Evolutionary conservation across 2,888 invertebrate species (phyloP).

Genomic region (Eilema griseolum): DNA sequence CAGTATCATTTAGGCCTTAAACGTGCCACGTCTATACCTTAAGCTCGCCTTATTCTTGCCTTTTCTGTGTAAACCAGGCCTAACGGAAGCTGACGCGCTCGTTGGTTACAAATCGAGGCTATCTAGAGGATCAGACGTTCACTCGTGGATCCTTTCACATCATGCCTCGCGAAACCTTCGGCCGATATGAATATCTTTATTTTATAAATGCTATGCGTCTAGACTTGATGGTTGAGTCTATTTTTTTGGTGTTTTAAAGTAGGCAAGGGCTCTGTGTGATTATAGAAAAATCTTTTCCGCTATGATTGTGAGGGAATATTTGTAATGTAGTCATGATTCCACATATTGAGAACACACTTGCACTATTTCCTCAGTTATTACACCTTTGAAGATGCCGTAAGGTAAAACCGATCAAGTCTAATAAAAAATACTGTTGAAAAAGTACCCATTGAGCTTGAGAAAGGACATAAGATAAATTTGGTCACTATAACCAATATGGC

Average conservation of each 20-base stretch:
- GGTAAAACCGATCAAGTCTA: too few species aligned
- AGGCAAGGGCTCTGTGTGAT: not conserved
- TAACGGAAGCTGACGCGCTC: conserved; percentile 7
- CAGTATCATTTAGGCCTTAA: too few species aligned
- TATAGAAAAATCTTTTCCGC: not conserved
- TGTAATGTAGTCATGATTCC: too few species aligned
- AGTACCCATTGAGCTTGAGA: too few species aligned
- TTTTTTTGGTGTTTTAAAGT: not conserved
- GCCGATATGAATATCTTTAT: conserved; percentile 22
- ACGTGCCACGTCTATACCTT: too few species aligned
- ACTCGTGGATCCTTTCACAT: conserved; percentile 49
- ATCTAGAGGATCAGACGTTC: conserved; percentile 43
- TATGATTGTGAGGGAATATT: too few species aligned
- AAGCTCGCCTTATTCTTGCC: not conserved
- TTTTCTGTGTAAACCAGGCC: not conserved
- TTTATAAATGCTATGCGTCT: conserved; percentile 34
- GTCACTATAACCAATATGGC: too few species aligned
- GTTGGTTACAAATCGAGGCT: conserved; percentile 34
- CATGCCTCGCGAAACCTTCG: conserved; percentile 43
- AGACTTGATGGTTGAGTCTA: conserved; percentile 21
- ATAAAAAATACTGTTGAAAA: too few species aligned
- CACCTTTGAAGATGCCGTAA: too few species aligned
- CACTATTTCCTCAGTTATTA: too few species aligned
- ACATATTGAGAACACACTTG: too few species aligned
- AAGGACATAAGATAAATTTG: too few species aligned